Percentiles rank a stretch among this genome's conserved stretches.
phyloP scores from a whole-genome alignment of 1,140 invertebrate species.

The Spodoptera litura region DNA sequence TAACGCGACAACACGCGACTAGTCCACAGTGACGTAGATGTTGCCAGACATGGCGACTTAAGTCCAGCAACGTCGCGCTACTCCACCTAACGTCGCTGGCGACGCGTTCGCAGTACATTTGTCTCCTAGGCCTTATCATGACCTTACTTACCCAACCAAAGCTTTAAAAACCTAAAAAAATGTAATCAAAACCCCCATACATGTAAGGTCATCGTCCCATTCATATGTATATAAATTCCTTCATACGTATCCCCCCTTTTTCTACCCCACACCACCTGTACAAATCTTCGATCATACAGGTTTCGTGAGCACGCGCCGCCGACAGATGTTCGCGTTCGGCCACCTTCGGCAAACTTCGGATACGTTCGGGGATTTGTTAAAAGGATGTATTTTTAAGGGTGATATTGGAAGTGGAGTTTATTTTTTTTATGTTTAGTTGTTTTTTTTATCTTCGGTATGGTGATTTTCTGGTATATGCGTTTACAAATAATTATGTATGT shows the following conservation, averaged over 20 bases:
- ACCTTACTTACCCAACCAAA: too few relatives aligned
- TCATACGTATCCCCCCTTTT: conserved; percentile 34
- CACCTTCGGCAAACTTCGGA: conserved; percentile 49
- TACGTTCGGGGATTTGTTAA: conserved; percentile 26
- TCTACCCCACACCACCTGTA: conserved; percentile 42
- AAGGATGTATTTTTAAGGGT: conserved; percentile 24
- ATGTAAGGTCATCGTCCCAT: conserved; percentile 41
- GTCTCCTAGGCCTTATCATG: too few relatives aligned
- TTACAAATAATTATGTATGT: too few relatives aligned
- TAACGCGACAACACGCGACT: too few relatives aligned
- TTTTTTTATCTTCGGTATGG: background rate
- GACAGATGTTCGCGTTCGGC: conserved; percentile 58
- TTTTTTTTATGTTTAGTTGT: background rate
- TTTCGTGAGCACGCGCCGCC: conserved; percentile 54
- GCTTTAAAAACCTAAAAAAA: background rate
- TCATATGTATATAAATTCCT: conserved; percentile 38
- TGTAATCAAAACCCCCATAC: conserved; percentile 8
- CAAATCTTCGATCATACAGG: conserved; percentile 42
- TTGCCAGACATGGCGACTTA: too few relatives aligned
- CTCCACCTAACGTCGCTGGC: too few relatives aligned
- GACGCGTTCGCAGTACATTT: too few relatives aligned
- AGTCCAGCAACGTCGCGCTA: too few relatives aligned
- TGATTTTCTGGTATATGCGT: too few relatives aligned
- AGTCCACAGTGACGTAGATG: too few relatives aligned
- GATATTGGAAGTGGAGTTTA: conserved; percentile 1